phyloP scores from a whole-genome alignment of 2,113 vertebrate species.

The Apteryx owenii region DNA sequence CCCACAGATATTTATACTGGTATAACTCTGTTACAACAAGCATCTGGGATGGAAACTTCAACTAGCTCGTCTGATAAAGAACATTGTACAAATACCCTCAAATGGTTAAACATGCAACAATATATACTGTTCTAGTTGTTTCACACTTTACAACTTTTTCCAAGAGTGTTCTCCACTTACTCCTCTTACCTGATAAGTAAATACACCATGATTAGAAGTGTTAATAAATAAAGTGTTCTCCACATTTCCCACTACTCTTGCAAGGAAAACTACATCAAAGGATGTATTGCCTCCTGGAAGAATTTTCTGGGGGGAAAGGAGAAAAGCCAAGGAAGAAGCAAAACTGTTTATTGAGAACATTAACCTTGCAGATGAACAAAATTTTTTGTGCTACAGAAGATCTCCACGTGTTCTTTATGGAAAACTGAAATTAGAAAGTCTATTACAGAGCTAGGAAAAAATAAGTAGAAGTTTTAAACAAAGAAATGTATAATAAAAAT shows the following conservation, averaged over 20 bases:
- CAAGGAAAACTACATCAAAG: constrained; percentile 98
- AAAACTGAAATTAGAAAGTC: not conserved
- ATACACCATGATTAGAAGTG: constrained; percentile 97
- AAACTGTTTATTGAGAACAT: not conserved
- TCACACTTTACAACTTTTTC: not conserved
- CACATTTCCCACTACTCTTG: constrained; percentile 97
- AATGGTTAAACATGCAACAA: not conserved
- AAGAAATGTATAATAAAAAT: not conserved
- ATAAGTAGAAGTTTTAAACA: not conserved
- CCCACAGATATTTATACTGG: not conserved
- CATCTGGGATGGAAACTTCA: not conserved
- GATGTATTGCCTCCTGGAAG: constrained; percentile 98
- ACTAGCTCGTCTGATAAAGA: not conserved
- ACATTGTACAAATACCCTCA: not conserved
- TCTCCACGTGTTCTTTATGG: not conserved
- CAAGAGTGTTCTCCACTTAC: not conserved
- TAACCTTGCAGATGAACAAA: not conserved
- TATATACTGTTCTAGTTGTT: not conserved
- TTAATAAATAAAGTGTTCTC: constrained; percentile 99
- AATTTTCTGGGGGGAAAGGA: constrained; percentile 87
- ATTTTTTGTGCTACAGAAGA: not conserved
- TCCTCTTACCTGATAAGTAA: constrained; percentile 96
- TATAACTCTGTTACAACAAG: not conserved
- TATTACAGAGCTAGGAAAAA: not conserved
- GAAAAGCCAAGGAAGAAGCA: not conserved